phyloP scores from a whole-genome alignment of 2,113 vertebrate genomes.

The Myotis lucifugus region DNA sequence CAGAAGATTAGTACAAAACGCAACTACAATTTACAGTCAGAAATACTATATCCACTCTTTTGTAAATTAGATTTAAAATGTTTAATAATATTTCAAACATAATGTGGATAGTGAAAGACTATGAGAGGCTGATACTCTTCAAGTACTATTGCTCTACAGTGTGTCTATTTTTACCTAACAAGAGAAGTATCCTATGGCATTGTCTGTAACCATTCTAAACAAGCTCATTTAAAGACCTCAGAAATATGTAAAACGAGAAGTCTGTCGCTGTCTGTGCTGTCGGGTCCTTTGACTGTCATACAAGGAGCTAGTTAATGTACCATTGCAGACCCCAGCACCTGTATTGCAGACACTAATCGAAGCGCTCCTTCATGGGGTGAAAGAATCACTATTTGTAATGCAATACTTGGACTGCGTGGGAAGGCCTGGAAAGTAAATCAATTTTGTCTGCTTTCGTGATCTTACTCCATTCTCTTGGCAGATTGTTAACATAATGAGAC shows the following conservation, averaged over 20 bases:
- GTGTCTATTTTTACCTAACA: neutral
- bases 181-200: conserved; percentile 33
- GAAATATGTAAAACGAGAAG: conserved; percentile 38
- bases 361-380: conserved; percentile 85
- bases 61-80: conserved; percentile 6
- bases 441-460: conserved; percentile 84
- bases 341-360: conserved; percentile 85
- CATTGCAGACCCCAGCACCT: conserved; percentile 82
- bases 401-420: conserved; percentile 87
- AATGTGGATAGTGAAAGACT: neutral
- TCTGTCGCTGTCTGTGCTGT: conserved; percentile 50
- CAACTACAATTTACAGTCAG: conserved; percentile 52
- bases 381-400: conserved; percentile 87
- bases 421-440: conserved; percentile 88
- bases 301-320: conserved; percentile 84
- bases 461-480: conserved; percentile 85
- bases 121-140: neutral
- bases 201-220: conserved; percentile 14
- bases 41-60: conserved; percentile 22
- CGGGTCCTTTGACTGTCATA: conserved; percentile 71
- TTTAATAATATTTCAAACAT: conserved; percentile 22
- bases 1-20: neutral
- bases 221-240: conserved; percentile 63
- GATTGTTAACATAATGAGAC: conserved; percentile 88
- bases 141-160: neutral